Conservation (phyloP, 2,113 vertebrate genomes). For the Bathybates hornii region DNA sequence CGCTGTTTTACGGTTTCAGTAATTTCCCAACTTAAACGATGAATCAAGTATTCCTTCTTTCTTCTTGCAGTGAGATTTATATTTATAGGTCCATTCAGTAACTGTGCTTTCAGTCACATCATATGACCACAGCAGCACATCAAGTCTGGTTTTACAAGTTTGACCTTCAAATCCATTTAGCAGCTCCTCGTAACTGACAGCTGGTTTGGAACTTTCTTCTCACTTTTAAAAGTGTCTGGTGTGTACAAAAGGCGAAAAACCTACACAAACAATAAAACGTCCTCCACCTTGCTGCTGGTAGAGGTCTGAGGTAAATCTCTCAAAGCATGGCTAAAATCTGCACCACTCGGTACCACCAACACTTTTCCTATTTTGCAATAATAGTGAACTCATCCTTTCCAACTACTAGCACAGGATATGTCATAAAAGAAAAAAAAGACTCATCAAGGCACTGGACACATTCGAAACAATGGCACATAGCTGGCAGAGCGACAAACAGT, state of each 20-base stretch:
- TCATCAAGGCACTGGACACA: slow-evolving; percentile 78
- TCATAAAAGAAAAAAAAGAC: slow-evolving; percentile 48
- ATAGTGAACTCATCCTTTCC: slow-evolving; percentile 1
- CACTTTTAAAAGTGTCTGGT: neutral
- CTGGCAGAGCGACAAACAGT: slow-evolving; percentile 8
- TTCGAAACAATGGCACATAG: slow-evolving; percentile 58
- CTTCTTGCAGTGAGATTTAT: neutral
- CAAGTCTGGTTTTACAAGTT: neutral
- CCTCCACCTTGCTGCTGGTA: neutral
- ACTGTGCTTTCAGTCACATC: neutral
- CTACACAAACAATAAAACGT: neutral
- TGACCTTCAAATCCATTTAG: neutral
- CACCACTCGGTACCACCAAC: neutral
- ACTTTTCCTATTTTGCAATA: neutral
- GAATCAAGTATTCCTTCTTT: neutral
- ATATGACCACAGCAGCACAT: neutral
- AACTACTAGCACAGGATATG: slow-evolving; percentile 6
- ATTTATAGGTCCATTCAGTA: neutral
- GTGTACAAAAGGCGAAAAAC: neutral
- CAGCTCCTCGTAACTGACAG: neutral
- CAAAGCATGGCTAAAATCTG: neutral
- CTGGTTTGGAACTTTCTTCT: neutral
- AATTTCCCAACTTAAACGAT: neutral
- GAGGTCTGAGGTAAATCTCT: neutral
- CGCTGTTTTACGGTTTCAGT: neutral